Evolutionary conservation across 2,797 vertebrate genomes (phyloP), one percentile per base, ranked within the genome.

Genomic region (Apogon hyalosoma): DNA sequence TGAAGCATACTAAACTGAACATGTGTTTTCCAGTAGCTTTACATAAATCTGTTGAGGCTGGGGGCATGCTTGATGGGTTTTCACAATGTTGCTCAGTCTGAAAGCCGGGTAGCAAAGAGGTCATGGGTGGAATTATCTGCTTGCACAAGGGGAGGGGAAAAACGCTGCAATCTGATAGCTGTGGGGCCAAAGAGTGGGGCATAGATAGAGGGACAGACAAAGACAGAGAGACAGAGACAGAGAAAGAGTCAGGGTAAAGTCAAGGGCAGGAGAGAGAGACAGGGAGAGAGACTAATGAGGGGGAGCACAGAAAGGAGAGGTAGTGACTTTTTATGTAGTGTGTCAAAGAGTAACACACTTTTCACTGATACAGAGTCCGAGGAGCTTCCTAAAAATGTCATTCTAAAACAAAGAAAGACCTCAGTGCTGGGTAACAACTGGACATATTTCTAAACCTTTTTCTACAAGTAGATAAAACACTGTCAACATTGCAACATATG

Each of bases 151-250:
- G 86, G 81, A 87, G 85, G 82, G 80, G 77, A 50, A 79, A 83
- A 82, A 75, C n/a, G 8, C 63, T 89, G 90, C 79, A 90, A 89
- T 86, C 80, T 86, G 90, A 92, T 92, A 88, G 82, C 79, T 77
- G 51, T 87, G 88, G 70, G 87, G 87, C 86, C 81, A 84, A 85
- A 87, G 83, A 84, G 75, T 84, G 87, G 82, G 84, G 84, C 63
- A 84, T 56, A 75, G 78, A 83, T 45, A 71, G 69, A 84, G 72
- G 60, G 56, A 79, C 36, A 11, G 78, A 87, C 74, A 87, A 77
- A 21, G 19, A 21, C 19, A n/a, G n/a, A n/a, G n/a, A n/a, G n/a
- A n/a, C n/a, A 21, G 19, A 87, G 82, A 75, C 47, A 69, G 54
- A 50, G 69, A 54, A 46, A 69, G 54, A 78, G 55, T 67, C 0